Evolutionary conservation across 1,140 invertebrate genomes (phyloP), one percentile per base, ranked within the genome.

Genomic region (Drosophila nigromelanica): DNA sequence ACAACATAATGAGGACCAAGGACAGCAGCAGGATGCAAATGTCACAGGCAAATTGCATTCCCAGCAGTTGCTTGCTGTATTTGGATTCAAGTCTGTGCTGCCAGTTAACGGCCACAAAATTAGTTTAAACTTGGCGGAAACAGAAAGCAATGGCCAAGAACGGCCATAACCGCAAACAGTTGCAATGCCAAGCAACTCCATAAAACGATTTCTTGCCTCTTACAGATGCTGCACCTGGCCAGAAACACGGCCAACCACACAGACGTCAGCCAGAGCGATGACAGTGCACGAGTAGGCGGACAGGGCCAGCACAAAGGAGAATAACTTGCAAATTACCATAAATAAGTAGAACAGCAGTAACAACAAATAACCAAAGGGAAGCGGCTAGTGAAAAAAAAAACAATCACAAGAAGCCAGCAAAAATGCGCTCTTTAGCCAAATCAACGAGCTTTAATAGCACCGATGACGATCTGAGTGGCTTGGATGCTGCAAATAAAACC

Each of bases 341-440:
- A 51, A 74, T 56, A 51, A 66, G n/a, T 24, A 37, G 14, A 51
- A 24, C 4, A 14, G 4, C 18, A 70, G 14, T 24, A 61, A 62
- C 14, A 37, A 54, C 33, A 27, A n/a, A 3, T 24, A 24, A 24
- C 21, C 2, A 59, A 60, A 30, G 39, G n/a, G 14, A 51, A 18
- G 18, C 4, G 45, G 11, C 14, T 12, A 56, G 43, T 18, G 11
- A 11, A 18, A 37, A 10, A 18, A 6, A 24, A 55, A 35, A 15
- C 4, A 1, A 37, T 11, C 5, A 6, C 3, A 18, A 66, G 30
- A 45, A 45, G n/a, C 18, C 21, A 21, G 91, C 0, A 96, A 91
- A 2, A 81, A 94, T 4, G 95, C 91, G 78, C 95, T 94, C 14
- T 95, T 91, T 18, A 95, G 81, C 40, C 95, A 96, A 90, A 95